A percentile compares a stretch with the other conserved stretches of the same genome.
Evolutionary conservation across 2,888 invertebrate genomes (phyloP).

Genomic region (Neoaliturus tenellus): DNA sequence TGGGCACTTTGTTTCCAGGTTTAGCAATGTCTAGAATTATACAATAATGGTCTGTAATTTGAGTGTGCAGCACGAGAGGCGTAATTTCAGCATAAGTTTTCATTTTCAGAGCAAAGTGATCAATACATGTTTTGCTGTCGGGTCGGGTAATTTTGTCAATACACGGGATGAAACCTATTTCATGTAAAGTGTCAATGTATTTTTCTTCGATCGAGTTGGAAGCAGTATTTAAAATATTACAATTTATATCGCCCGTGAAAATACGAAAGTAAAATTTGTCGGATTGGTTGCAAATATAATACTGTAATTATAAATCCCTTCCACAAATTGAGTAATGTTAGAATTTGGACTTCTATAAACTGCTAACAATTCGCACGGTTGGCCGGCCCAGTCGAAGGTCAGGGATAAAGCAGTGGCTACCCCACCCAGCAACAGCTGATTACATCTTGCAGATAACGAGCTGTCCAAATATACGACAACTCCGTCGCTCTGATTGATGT

Average conservation of each 20-base stretch:
- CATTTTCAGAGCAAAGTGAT: not conserved
- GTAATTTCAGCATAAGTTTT: not conserved
- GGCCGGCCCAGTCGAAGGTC: not conserved
- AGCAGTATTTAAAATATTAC: not conserved
- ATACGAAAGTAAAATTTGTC: not conserved
- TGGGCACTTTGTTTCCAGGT: not conserved
- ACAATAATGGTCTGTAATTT: not conserved
- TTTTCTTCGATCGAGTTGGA: not conserved
- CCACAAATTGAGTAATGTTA: not conserved
- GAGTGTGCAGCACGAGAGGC: not conserved
- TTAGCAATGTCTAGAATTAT: not conserved
- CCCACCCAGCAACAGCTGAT: not conserved
- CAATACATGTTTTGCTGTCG: not conserved
- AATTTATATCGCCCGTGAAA: not conserved
- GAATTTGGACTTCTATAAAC: not conserved
- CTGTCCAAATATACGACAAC: not conserved
- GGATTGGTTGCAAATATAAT: not conserved
- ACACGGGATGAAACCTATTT: not conserved
- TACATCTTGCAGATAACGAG: not conserved
- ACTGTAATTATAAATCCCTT: not conserved
- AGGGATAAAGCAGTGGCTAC: slow-evolving; percentile 11
- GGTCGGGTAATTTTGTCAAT: slow-evolving; percentile 6
- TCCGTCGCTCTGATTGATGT: not conserved
- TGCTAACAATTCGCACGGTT: not conserved
- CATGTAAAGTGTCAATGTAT: not conserved